Base-by-base conservation (phyloP, 2,888 invertebrate genomes). In the Parnassius glacialis region DNA sequence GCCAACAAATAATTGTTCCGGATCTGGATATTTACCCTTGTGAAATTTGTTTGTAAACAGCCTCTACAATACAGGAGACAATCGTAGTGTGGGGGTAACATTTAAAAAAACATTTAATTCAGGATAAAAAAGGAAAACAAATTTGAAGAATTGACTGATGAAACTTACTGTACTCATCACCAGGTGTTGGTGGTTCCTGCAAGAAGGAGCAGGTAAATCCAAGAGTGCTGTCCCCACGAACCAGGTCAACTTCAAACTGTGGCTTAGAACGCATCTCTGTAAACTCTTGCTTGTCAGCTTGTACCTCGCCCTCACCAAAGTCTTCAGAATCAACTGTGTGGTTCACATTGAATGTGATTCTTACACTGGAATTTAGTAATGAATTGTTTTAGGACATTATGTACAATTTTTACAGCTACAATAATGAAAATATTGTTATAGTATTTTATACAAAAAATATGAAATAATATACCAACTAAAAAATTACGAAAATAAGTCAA, bases 251-350 rank as follows among this genome's bases (percentile, higher is more conserved):
- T 76, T 96, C 96, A 82, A 99, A 99, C 72, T 95, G 94, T 0
- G 99, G 99, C 81, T 96, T 96, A 55, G 98, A 98, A 67, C 96
- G 95, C 94, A 98, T 95, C 83, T 97, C 97, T 0, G 94, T 94
- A 67, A 95, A 89, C 70, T 96, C 95, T 52, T 95, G 93, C 83
- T 96, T 95, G 61, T 96, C 95, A 9, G 87, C 83, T 65, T 85
- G 84, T 1, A 92, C 90, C 69, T 95, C 93, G 63, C 94, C 94
- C 1, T 95, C 93, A 55, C 95, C 95, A 5, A 93, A 78, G 1
- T 95, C 95, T 58, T 97, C 97, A 0, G 96, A 93, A 79, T 98
- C 97, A 0, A 99, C 98, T 0, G 98, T 96, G 85, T 98, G 97
- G 84, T 99, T 99, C 0, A 99, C 96, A 81, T 98, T 98, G 83